Evolutionary conservation across 2,113 vertebrate genomes (phyloP), one percentile per base, ranked within the genome.

Genomic region (Petroica traversi): DNA sequence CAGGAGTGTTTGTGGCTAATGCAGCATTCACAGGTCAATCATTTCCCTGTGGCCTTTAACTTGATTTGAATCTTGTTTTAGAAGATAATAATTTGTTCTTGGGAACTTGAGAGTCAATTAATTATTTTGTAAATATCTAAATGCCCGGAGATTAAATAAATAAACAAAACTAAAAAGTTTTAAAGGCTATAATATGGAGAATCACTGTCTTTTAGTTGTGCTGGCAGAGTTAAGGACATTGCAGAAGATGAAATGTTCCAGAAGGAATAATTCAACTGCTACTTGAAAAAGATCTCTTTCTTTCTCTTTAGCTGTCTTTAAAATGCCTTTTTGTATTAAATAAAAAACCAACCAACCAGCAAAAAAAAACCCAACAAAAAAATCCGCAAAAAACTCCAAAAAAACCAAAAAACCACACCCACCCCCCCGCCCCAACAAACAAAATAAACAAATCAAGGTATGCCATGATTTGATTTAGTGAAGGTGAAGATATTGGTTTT

Each of bases 261-360:
- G 54, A 89, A 79, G 33, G 43, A 92, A 81, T 74, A 12, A 43
- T 74, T 82, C 40, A 72, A 9, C 29, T 76, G 63, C 64, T 48
- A 52, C 93, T 86, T 83, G n/a, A 87, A 93, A 74, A 46, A 64
- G 57, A 75, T 76, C 64, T 93, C 48, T 82, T 59, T 85, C 41
- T 72, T 61, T 89, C 52, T 90, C 68, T 85, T 73, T 62, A 36
- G 15, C 54, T 88, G 51, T 89, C 75, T 96, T 96, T 97, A 89
- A 94, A 93, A 74, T 4, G 8, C 58, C 29, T 83, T 45, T 84
- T 55, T 78, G n/a, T 93, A 72, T 34, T 91, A 75, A 52, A 66
- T 36, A 4, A 79, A 78, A n/a, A 55, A 55, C 8, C 28, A n/a
- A 24, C 12, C 7, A 62, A 25, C 11, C 6, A 23, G 7, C 23